Evolutionary conservation across 1,140 invertebrate genomes (phyloP), one percentile per base, ranked within the genome.

Genomic region (Atta texana): DNA sequence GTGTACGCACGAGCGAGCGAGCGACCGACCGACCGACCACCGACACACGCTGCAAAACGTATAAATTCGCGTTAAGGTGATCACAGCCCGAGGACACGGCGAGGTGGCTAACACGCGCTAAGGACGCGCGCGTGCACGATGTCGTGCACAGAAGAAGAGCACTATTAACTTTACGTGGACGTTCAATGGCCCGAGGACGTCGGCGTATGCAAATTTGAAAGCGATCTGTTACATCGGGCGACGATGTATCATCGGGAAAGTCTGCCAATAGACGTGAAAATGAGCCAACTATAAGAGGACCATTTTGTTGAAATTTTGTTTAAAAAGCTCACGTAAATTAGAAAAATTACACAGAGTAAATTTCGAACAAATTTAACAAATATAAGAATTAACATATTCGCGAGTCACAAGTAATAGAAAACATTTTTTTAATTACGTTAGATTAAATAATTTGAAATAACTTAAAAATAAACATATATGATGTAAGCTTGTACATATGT

Each of bases 51-150:
- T 10, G 55, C 80, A 16, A 87, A 77, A 74, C 80, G 88, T 81
- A 85, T 86, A 89, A 86, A 77, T 82, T 85, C 84, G 61, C 53
- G 71, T 66, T 82, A 87, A 89, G 88, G 80, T 64, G 88, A 89
- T 78, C 64, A 51, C 80, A 44, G 84, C 88, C 76, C 53, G 72
- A n/a, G 85, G 87, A 75, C 16, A 81, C 61, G 81, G 71, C 68
- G 66, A 72, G 66, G 85, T 69, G 77, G 86, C 84, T 78, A 72
- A 90, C 85, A 69, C 76, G 89, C 57, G 72, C 88, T 77, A 76
- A 87, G 88, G 88, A 90, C 77, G 86, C 72, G 89, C 89, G 89
- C 89, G 89, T 90, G 89, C 78, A 87, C 89, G 55, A 77, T 88
- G 88, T 90, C 88, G 85, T 75, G 66, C 81, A 24, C 75, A 85